Conservation (phyloP, 2,888 invertebrate genomes). For the Salticus scenicus region DNA sequence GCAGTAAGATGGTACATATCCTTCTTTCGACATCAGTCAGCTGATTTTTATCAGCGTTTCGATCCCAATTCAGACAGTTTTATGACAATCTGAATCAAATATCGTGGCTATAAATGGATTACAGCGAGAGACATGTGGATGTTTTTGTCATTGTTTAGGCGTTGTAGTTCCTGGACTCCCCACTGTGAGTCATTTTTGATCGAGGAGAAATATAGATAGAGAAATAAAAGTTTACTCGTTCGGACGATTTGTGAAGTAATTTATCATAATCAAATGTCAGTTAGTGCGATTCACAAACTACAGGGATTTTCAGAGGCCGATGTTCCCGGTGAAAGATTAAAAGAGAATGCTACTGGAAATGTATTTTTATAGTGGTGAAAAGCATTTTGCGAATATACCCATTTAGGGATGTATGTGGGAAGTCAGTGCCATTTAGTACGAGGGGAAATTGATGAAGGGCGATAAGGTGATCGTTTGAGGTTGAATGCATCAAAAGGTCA, state of each 20-base stretch:
- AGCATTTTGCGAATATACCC: no score
- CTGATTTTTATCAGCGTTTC: constrained; percentile 38
- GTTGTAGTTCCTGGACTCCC: not conserved
- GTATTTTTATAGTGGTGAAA: not conserved
- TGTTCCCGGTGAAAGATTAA: not conserved
- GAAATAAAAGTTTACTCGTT: not conserved
- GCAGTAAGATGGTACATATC: not conserved
- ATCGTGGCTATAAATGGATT: constrained; percentile 23
- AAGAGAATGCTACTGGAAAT: not conserved
- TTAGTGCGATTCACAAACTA: not conserved
- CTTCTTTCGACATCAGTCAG: constrained; percentile 7
- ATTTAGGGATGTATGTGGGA: no score
- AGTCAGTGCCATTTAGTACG: no score
- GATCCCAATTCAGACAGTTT: constrained; percentile 16
- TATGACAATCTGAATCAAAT: constrained; percentile 21
- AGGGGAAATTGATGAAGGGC: no score
- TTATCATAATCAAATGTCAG: constrained; percentile 15
- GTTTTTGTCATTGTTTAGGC: constrained; percentile 4
- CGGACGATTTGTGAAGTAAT: constrained; percentile 2
- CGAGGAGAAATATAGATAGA: not conserved
- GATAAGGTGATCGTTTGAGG: no score
- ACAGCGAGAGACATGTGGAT: not conserved
- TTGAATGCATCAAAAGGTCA: no score
- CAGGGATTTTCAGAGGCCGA: not conserved
- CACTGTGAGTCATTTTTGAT: not conserved